Evolutionary conservation across 2,888 invertebrate species (phyloP).

Genomic region (Eristalinus aeneus): DNA sequence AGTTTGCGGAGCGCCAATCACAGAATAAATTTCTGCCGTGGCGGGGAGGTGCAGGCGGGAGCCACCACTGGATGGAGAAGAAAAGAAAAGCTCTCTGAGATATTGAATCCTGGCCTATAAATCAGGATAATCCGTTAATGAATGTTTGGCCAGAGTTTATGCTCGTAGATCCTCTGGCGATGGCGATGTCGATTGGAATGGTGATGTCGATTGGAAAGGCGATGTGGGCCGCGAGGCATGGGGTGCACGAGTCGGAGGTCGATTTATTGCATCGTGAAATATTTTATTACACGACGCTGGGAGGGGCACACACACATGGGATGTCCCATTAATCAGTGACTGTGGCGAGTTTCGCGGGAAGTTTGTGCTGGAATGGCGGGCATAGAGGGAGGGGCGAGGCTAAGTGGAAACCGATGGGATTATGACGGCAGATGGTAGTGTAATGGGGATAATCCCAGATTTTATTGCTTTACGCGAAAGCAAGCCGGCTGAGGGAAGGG

Average conservation of each 20-base stretch:
- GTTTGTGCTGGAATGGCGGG: too few relatives aligned
- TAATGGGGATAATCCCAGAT: neutral
- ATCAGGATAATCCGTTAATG: conserved; percentile 54
- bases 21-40: conserved; percentile 22
- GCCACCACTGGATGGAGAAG: neutral
- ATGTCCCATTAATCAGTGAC: neutral
- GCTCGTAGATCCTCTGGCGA: neutral
- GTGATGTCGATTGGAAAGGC: neutral
- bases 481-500: neutral
- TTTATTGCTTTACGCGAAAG: neutral
- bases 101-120: conserved; percentile 48
- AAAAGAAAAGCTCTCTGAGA: conserved; percentile 23
- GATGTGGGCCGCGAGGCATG: neutral
- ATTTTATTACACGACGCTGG: neutral
- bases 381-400: neutral
- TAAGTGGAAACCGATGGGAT: neutral
- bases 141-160: conserved; percentile 36
- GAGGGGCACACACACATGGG: neutral
- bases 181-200: neutral
- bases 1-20: conserved; percentile 19
- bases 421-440: neutral
- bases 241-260: neutral
- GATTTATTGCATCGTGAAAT: conserved; percentile 2
- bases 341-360: neutral
- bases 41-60: neutral